Conservation (phyloP, 2,888 invertebrate genomes). For the Leucoptera coffeella region DNA sequence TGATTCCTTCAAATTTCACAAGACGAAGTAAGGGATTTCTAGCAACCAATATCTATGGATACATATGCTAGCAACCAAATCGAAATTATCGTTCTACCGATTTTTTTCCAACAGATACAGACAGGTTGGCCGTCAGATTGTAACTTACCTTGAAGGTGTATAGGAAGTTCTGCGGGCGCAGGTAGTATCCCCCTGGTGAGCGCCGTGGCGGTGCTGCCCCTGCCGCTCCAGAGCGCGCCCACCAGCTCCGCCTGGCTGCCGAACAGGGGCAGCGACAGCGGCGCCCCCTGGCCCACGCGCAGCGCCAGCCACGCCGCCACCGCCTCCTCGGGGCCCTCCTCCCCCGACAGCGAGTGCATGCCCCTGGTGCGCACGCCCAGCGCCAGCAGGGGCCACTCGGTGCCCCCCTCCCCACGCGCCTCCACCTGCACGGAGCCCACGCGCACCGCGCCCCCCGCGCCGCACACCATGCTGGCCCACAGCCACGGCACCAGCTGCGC, state of each 20-base stretch:
- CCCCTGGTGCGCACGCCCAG: not conserved
- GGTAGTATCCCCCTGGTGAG: constrained; percentile 62
- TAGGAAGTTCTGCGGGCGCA: constrained; percentile 51
- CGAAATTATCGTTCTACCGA: not conserved
- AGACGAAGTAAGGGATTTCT: constrained; percentile 18
- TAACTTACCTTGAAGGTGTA: not conserved
- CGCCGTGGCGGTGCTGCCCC: constrained; percentile 65
- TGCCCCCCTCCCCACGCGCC: not conserved
- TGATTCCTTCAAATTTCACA: no score
- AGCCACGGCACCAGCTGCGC: not conserved
- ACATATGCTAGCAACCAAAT: not conserved
- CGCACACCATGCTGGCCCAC: no score
- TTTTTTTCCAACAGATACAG: constrained; percentile 1
- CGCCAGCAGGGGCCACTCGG: not conserved
- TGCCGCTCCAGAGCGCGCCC: constrained; percentile 62
- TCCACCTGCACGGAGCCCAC: not conserved
- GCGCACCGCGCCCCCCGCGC: no score
- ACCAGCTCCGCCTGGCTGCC: no score
- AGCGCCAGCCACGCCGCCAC: constrained; percentile 22
- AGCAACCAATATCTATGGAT: no score
- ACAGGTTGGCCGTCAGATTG: constrained; percentile 12
- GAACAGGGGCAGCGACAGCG: no score
- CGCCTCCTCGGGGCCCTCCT: not conserved
- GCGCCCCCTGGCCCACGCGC: constrained; percentile 65
- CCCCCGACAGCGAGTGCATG: not conserved